phyloP scores from a whole-genome alignment of 2,888 invertebrate genomes.

The Thalpophila matura region DNA sequence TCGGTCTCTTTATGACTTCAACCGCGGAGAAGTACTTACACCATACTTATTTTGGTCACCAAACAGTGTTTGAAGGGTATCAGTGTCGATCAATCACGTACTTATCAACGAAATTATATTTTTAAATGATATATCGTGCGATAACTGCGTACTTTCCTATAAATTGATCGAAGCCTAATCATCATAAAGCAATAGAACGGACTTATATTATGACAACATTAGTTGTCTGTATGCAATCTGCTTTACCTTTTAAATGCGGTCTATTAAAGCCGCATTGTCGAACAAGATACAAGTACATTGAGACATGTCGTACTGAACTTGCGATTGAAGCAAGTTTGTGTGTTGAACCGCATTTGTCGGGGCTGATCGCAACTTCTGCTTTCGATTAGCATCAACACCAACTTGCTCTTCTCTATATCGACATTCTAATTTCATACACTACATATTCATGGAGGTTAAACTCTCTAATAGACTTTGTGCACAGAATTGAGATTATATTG shows the following conservation, averaged over 20 bases:
- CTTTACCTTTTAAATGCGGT: neutral
- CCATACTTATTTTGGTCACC: neutral
- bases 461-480: conserved; percentile 10
- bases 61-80: neutral
- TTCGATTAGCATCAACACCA: conserved; percentile 82
- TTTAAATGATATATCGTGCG: too few relatives aligned
- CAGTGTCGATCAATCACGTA: neutral
- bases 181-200: too few relatives aligned
- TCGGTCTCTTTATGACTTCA: neutral
- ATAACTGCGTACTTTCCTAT: too few relatives aligned
- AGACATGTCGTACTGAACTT: conserved; percentile 54
- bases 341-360: conserved; percentile 85
- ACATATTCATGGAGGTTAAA: conserved; percentile 33
- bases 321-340: conserved; percentile 76
- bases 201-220: neutral
- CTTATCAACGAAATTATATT: too few relatives aligned
- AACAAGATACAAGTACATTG: conserved; percentile 26
- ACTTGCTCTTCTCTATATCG: conserved; percentile 68
- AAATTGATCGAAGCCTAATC: too few relatives aligned
- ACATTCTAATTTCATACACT: conserved; percentile 63
- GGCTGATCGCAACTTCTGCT: conserved; percentile 76
- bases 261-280: conserved; percentile 37
- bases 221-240: neutral
- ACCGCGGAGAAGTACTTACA: neutral
- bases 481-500: neutral